A percentile compares a stretch with the other conserved stretches of the same genome.
Conservation (phyloP, 2,113 vertebrate species). For the Archilochus colubris region DNA sequence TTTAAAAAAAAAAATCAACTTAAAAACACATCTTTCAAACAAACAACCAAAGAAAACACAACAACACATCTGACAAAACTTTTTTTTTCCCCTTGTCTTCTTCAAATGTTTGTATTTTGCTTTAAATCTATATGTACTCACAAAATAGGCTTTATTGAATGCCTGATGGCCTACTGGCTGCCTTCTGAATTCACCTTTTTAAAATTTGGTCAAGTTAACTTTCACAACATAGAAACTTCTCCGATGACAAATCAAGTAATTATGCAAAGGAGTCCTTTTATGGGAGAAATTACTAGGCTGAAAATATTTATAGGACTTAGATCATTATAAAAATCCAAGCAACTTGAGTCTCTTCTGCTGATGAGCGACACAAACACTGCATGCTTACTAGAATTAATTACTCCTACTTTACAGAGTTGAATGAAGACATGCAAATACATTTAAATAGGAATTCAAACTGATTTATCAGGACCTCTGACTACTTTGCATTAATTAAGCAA, state of each 20-base stretch:
- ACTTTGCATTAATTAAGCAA: background rate
- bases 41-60: background rate
- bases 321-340: background rate
- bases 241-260: background rate
- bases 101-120: background rate
- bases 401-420: background rate
- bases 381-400: background rate
- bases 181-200: background rate
- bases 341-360: background rate
- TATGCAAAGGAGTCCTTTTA: background rate
- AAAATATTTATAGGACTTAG: background rate
- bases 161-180: background rate
- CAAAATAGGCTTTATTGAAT: background rate
- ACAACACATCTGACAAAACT: background rate
- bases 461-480: background rate
- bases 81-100: background rate
- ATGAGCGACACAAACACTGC: background rate
- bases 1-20: background rate
- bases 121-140: constrained; percentile 15
- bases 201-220: background rate
- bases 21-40: background rate
- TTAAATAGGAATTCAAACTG: background rate
- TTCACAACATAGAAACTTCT: background rate
- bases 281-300: background rate
- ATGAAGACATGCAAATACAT: background rate